Percentiles rank a stretch among this genome's conserved stretches.
Evolutionary conservation across 2,888 invertebrate genomes (phyloP).

Genomic region (Esperia sulphurella): DNA sequence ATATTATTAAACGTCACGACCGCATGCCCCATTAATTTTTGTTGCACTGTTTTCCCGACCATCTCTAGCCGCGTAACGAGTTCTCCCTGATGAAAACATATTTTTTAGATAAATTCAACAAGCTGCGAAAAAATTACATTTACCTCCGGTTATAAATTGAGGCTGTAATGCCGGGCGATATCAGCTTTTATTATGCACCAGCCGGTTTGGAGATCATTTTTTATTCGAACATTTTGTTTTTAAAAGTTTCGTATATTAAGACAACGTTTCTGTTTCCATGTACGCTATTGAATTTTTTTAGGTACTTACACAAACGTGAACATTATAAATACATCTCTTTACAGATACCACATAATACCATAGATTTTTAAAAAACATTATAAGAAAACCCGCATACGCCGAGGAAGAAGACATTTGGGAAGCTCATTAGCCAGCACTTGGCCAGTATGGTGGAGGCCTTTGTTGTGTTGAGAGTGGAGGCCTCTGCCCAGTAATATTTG

Average conservation of each 20-base stretch:
- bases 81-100: conserved; percentile 24
- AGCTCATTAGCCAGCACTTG: too few species aligned
- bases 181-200: conserved; percentile 27
- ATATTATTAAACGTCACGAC: not conserved
- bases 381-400: too few species aligned
- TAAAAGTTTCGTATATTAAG: too few species aligned
- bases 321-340: too few species aligned
- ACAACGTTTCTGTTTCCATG: not conserved
- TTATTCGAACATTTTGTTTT: not conserved
- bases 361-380: too few species aligned
- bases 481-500: not conserved
- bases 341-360: too few species aligned
- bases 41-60: conserved; percentile 1
- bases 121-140: conserved; percentile 21
- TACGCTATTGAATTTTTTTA: too few species aligned
- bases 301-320: too few species aligned
- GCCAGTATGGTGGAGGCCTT: too few species aligned
- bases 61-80: conserved; percentile 6
- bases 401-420: too few species aligned
- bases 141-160: conserved; percentile 23
- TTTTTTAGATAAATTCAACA: conserved; percentile 21
- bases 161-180: conserved; percentile 19
- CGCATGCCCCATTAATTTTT: not conserved
- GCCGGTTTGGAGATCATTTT: conserved; percentile 3
- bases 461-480: too few species aligned